Evolutionary conservation across 1,140 invertebrate genomes (phyloP).

Genomic region (Drosophila setifemur): DNA sequence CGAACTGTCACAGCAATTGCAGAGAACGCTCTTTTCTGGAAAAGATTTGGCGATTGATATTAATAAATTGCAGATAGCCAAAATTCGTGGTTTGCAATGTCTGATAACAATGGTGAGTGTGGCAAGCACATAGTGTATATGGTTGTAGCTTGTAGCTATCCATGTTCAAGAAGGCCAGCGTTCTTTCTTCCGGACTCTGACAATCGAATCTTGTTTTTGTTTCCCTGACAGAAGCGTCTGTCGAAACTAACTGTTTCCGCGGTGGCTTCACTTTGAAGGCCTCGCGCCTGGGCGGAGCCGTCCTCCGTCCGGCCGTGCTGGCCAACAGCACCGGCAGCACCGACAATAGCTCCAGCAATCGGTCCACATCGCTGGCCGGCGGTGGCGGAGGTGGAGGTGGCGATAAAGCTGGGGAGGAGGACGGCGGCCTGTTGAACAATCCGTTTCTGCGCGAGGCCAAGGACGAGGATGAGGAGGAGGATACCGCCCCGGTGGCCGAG

Average conservation of each 20-base stretch:
- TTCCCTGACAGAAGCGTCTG: slow-evolving; percentile 70
- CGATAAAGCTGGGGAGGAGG: slow-evolving; percentile 52
- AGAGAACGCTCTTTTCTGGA: slow-evolving; percentile 67
- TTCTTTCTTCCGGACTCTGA: not conserved
- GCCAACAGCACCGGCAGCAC: slow-evolving; percentile 38
- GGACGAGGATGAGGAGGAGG: slow-evolving; percentile 54
- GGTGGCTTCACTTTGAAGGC: slow-evolving; percentile 74
- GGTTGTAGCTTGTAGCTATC: not conserved
- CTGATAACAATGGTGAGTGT: slow-evolving; percentile 77
- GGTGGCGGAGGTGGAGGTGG: slow-evolving; percentile 26
- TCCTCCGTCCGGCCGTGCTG: slow-evolving; percentile 69
- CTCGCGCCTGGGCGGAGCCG: slow-evolving; percentile 67
- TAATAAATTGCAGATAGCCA: slow-evolving; percentile 30
- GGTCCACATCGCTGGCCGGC: slow-evolving; percentile 33
- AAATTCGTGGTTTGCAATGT: slow-evolving; percentile 47
- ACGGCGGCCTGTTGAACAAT: slow-evolving; percentile 45
- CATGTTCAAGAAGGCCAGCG: not conserved
- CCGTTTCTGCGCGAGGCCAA: slow-evolving; percentile 60
- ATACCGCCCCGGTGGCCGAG: slow-evolving; percentile 25
- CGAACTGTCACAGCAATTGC: slow-evolving; percentile 42
- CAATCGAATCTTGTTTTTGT: slow-evolving; percentile 44
- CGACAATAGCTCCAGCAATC: slow-evolving; percentile 30
- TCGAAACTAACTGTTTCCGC: slow-evolving; percentile 78
- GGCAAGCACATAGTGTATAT: not conserved
- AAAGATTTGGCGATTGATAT: slow-evolving; percentile 46